Conservation (phyloP, 2,888 invertebrate genomes). For the Drosophila merina region DNA sequence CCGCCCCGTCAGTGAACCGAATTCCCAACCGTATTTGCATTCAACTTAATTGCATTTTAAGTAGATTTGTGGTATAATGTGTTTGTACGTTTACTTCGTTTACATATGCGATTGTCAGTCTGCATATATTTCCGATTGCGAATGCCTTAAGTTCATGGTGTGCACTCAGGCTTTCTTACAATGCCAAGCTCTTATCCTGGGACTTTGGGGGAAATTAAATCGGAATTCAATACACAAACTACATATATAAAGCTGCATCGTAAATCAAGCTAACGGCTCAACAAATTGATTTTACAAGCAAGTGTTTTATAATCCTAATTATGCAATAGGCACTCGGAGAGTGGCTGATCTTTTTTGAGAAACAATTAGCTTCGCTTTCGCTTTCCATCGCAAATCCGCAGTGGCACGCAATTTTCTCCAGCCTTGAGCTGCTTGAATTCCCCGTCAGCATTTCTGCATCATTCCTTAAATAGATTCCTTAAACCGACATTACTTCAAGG, state of each 20-base stretch:
- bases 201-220: not conserved
- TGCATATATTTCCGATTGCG: conserved; percentile 1
- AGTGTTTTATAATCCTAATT: no score
- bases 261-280: conserved; percentile 11
- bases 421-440: not conserved
- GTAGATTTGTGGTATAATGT: conserved; percentile 74
- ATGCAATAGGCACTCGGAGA: not conserved
- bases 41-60: conserved; percentile 80
- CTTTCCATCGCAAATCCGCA: conserved; percentile 14
- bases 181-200: not conserved
- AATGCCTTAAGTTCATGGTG: not conserved
- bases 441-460: conserved; percentile 21
- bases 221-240: not conserved
- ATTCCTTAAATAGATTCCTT: conserved; percentile 8
- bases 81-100: conserved; percentile 18
- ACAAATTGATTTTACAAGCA: no score
- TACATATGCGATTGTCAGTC: conserved; percentile 26
- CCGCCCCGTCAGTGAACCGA: conserved; percentile 16
- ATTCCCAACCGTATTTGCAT: conserved; percentile 67
- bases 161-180: conserved; percentile 16
- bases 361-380: conserved; percentile 19
- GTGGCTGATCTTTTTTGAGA: not conserved
- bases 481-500: conserved; percentile 18
- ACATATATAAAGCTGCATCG: not conserved
- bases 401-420: not conserved